A percentile compares a stretch with the other conserved stretches of the same genome.
These are phyloP conservation scores for Aphelenchoides fujianensis DNA, from an alignment of 1,140 invertebrate genomes.

Conservation along the genomic window DNA sequence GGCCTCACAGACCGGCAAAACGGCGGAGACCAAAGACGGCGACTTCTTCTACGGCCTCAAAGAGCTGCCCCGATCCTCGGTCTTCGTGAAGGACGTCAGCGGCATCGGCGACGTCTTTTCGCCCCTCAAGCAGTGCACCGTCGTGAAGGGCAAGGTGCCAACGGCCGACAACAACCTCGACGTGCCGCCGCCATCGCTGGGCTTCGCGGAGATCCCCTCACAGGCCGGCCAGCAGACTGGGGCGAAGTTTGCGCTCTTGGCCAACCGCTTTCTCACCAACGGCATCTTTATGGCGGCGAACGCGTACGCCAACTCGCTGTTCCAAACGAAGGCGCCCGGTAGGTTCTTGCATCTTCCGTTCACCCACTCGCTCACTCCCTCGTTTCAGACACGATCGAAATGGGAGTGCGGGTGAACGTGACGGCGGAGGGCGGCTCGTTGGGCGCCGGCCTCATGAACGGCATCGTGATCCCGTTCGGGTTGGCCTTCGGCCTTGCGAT, in stretches of 20 bases:
- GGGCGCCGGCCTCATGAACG: slow-evolving; percentile 4
- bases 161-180: background rate
- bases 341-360: no score
- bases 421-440: no score
- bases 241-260: background rate
- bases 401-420: background rate
- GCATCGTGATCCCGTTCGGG: background rate
- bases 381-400: no score
- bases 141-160: background rate
- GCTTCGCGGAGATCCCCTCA: background rate
- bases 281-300: background rate
- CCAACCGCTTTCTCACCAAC: background rate
- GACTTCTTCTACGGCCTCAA: background rate
- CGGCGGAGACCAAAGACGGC: background rate
- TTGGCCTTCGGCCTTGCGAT: slow-evolving; percentile 14
- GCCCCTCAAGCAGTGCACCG: background rate
- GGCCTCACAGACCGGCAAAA: background rate
- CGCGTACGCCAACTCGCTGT: background rate
- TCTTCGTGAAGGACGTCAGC: background rate
- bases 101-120: background rate
- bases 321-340: background rate
- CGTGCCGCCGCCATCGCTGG: slow-evolving; percentile 1
- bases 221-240: no score
- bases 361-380: no score
- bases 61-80: background rate